phyloP scores from a whole-genome alignment of 2,113 vertebrate species.

The Hassar affinis region DNA sequence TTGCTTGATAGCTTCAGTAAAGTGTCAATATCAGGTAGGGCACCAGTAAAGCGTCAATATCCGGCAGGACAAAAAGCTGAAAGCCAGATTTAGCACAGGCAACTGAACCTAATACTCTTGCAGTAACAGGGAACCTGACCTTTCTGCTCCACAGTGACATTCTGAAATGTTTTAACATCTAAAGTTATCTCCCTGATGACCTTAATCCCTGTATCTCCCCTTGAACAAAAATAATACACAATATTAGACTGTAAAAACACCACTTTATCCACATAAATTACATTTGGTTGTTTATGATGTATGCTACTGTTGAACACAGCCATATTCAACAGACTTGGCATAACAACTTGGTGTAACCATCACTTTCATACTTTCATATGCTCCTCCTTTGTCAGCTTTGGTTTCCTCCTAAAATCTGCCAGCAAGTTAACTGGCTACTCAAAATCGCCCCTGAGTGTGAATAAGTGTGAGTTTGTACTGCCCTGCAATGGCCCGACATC shows the following conservation, averaged over 20 bases:
- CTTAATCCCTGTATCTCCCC: not conserved
- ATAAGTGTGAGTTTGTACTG: not conserved
- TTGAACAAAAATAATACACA: not conserved
- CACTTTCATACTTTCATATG: not conserved
- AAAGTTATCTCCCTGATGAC: not conserved
- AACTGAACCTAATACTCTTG: not conserved
- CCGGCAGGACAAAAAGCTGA: not conserved
- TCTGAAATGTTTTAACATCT: not conserved
- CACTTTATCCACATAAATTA: not conserved
- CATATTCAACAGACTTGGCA: not conserved
- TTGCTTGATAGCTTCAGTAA: not conserved
- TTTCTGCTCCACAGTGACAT: not conserved
- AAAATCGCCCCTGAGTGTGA: not conserved
- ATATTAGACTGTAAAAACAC: not conserved
- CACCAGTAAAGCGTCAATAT: not conserved
- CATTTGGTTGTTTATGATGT: not conserved
- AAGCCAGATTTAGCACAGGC: conserved; percentile 2
- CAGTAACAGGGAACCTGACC: not conserved
- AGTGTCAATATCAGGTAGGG: no score
- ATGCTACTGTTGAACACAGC: not conserved
- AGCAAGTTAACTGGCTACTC: not conserved
- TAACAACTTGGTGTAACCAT: not conserved
- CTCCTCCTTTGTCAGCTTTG: not conserved
- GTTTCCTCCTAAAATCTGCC: not conserved
- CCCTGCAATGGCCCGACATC: not conserved